Conservation (phyloP, 1,140 invertebrate genomes). For the Daktulosphaira vitifoliae region DNA sequence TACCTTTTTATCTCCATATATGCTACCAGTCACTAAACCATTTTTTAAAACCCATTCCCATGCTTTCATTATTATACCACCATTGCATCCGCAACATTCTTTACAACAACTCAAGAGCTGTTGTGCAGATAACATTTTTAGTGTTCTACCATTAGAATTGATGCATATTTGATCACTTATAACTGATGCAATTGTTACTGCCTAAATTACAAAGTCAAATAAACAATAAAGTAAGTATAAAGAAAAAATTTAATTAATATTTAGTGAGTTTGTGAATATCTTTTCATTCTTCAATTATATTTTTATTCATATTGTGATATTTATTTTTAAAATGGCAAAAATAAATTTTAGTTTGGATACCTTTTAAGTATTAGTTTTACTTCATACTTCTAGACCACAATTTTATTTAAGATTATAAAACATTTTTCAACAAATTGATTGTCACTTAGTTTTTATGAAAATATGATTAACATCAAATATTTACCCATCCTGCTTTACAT, state of each 20-base stretch:
- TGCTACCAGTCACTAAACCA: conserved; percentile 54
- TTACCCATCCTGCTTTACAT: conserved; percentile 3
- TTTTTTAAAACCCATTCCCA: conserved; percentile 51
- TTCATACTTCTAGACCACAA: too few species aligned
- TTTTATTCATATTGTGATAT: too few species aligned
- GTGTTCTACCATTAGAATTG: conserved; percentile 48
- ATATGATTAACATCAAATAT: not conserved
- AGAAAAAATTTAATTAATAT: too few species aligned
- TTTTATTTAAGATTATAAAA: too few species aligned
- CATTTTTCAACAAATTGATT: too few species aligned
- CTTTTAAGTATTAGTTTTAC: too few species aligned
- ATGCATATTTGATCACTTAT: conserved; percentile 65
- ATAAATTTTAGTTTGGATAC: too few species aligned
- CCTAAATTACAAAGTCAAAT: conserved; percentile 42
- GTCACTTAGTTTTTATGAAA: not conserved
- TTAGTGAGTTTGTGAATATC: too few species aligned
- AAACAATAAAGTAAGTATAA: not conserved
- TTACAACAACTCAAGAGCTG: conserved; percentile 60
- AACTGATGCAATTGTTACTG: conserved; percentile 53
- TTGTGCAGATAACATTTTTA: conserved; percentile 53
- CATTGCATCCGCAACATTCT: conserved; percentile 59
- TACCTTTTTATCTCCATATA: conserved; percentile 47
- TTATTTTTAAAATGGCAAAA: too few species aligned
- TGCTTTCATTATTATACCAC: conserved; percentile 52
- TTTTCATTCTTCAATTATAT: too few species aligned